phyloP scores from a whole-genome alignment of 2,888 invertebrate genomes.

The Rhaphigaster nebulosa region DNA sequence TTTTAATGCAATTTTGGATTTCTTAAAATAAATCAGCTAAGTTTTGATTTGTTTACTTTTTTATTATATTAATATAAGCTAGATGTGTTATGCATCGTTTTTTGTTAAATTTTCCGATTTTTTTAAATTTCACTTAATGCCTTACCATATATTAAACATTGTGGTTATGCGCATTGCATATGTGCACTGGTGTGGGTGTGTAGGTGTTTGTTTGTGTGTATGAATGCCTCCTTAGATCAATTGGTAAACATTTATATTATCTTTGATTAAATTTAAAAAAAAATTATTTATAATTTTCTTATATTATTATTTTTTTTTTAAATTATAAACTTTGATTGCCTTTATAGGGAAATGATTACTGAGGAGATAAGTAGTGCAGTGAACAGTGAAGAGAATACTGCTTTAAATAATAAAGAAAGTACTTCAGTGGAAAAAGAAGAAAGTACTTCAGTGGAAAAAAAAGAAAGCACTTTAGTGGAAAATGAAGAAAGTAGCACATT shows the following conservation, averaged over 20 bases:
- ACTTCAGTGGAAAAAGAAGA: constrained; percentile 8
- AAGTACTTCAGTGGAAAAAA: constrained; percentile 3
- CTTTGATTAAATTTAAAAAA: background rate
- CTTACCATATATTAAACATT: background rate
- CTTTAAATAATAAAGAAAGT: background rate
- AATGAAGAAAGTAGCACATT: constrained; percentile 47
- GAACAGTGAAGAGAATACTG: constrained; percentile 40
- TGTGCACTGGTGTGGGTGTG: background rate
- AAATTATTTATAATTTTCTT: background rate
- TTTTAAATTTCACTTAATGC: background rate
- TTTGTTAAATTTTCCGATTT: background rate
- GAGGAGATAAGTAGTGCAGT: constrained; percentile 53
- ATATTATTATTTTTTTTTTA: background rate
- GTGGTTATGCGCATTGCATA: background rate
- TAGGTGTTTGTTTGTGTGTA: background rate
- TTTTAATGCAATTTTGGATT: background rate
- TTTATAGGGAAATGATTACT: background rate
- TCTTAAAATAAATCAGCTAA: background rate
- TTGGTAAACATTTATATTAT: background rate
- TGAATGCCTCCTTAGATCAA: background rate
- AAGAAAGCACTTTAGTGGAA: constrained; percentile 22
- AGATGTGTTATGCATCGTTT: background rate
- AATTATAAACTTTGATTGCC: background rate
- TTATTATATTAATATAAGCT: background rate
- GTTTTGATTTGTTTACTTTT: background rate